phyloP scores from a whole-genome alignment of 1,140 invertebrate genomes.

The Saxidomus purpurata region DNA sequence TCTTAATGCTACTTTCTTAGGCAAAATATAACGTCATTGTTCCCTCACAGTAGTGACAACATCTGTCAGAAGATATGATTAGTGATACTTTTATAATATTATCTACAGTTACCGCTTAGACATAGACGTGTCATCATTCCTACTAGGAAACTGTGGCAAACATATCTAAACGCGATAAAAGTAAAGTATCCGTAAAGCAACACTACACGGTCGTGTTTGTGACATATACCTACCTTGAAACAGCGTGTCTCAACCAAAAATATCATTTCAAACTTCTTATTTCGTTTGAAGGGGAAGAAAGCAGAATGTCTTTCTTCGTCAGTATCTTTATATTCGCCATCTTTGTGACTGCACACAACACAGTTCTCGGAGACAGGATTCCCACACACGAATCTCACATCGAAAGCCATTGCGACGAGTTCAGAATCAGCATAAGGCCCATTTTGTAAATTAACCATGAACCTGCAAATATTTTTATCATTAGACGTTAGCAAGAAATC shows the following conservation, averaged over 20 bases:
- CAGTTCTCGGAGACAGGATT: conserved; percentile 72
- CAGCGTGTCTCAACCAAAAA: conserved; percentile 86
- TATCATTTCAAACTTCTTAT: conserved; percentile 90
- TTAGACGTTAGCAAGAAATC: too few species aligned
- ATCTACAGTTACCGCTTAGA: too few species aligned
- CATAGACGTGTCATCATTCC: too few species aligned
- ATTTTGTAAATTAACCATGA: conserved; percentile 66
- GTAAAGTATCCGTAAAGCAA: too few species aligned
- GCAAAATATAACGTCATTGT: too few species aligned
- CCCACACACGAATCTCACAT: conserved; percentile 67
- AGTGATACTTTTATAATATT: too few species aligned
- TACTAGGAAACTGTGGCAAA: too few species aligned
- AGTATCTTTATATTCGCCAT: conserved; percentile 92
- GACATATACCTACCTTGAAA: conserved; percentile 86
- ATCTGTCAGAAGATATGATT: too few species aligned
- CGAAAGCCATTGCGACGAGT: conserved; percentile 66
- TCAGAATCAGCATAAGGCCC: conserved; percentile 40
- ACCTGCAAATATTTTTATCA: conserved; percentile 54
- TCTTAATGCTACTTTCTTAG: too few species aligned
- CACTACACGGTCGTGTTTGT: too few species aligned
- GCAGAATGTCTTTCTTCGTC: conserved; percentile 90
- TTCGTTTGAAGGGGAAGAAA: conserved; percentile 89
- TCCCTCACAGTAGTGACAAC: too few species aligned
- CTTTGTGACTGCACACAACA: conserved; percentile 91
- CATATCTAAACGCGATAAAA: too few species aligned